phyloP scores from a whole-genome alignment of 2,113 vertebrate genomes.

The Paratilapia polleni region DNA sequence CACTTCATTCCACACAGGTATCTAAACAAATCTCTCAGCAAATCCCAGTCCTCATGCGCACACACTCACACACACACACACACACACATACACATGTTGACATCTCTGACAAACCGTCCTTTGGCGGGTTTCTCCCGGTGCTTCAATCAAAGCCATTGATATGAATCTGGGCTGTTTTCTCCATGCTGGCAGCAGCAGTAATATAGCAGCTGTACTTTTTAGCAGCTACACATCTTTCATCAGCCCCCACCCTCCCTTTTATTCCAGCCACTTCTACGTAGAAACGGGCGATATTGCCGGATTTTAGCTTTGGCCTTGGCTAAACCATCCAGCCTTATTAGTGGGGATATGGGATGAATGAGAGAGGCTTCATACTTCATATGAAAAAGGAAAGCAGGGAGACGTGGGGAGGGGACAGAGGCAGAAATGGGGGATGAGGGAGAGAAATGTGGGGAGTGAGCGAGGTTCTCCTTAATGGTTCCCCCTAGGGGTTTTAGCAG shows the following conservation, averaged over 20 bases:
- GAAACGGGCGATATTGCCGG: slow-evolving; percentile 52
- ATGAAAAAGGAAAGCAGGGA: slow-evolving; percentile 53
- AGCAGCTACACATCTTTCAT: slow-evolving; percentile 66
- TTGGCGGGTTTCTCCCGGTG: slow-evolving; percentile 45
- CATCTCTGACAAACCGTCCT: slow-evolving; percentile 64
- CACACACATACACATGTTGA: slow-evolving; percentile 44
- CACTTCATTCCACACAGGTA: slow-evolving; percentile 54
- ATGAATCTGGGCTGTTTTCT: slow-evolving; percentile 68
- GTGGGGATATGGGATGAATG: slow-evolving; percentile 61
- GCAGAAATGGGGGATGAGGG: slow-evolving; percentile 41
- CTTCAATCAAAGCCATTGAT: slow-evolving; percentile 74
- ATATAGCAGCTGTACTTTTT: slow-evolving; percentile 63
- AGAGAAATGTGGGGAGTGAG: slow-evolving; percentile 61
- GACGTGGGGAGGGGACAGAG: slow-evolving; percentile 16
- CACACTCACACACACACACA: slow-evolving; percentile 29
- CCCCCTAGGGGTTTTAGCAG: slow-evolving; percentile 70
- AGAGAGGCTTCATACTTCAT: slow-evolving; percentile 63
- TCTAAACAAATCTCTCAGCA: slow-evolving; percentile 63
- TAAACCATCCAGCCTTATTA: slow-evolving; percentile 72
- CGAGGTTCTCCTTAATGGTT: slow-evolving; percentile 74
- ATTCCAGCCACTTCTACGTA: slow-evolving; percentile 55
- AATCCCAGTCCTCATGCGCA: slow-evolving; percentile 43
- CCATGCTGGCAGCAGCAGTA: slow-evolving; percentile 44
- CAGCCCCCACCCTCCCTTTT: slow-evolving; percentile 17
- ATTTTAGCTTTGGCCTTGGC: slow-evolving; percentile 68